Percentiles rank a stretch among this genome's conserved stretches.
Conservation (phyloP, 1,140 invertebrate species). For the Drosophila leontia region DNA sequence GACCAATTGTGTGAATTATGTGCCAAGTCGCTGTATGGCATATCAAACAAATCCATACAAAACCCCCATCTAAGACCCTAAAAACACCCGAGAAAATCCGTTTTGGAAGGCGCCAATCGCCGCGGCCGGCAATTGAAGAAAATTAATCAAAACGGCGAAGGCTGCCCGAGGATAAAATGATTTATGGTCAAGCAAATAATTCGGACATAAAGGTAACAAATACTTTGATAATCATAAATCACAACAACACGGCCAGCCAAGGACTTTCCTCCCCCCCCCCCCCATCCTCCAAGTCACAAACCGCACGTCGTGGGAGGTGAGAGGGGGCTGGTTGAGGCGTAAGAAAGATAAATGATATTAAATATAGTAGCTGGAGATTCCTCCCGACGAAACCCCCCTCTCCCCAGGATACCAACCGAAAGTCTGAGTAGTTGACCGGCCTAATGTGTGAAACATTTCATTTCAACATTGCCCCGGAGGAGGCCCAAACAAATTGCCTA, state of each 20-base stretch:
- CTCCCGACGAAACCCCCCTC: background rate
- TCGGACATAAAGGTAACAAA: constrained; percentile 82
- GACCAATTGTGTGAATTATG: constrained; percentile 73
- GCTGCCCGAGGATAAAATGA: constrained; percentile 57
- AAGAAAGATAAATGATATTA: constrained; percentile 83
- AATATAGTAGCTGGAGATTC: constrained; percentile 65
- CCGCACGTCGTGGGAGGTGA: constrained; percentile 51
- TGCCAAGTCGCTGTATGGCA: constrained; percentile 55
- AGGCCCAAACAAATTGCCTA: constrained; percentile 76
- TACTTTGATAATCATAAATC: constrained; percentile 83
- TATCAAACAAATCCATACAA: constrained; percentile 52
- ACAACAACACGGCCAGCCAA: constrained; percentile 50
- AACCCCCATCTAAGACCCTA: background rate
- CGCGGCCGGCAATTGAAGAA: constrained; percentile 70
- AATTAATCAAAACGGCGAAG: constrained; percentile 75
- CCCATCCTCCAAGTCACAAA: constrained; percentile 43
- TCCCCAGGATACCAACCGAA: background rate
- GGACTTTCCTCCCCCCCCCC: background rate
- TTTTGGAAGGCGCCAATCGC: constrained; percentile 48
- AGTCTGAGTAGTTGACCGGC: constrained; percentile 41
- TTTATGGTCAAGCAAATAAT: constrained; percentile 81
- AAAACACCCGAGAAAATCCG: background rate
- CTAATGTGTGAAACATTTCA: constrained; percentile 79
- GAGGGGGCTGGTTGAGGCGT: constrained; percentile 16
- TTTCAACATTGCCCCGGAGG: constrained; percentile 57